Base-by-base conservation (phyloP, 2,113 vertebrate genomes). In the Plotosus lineatus region DNA sequence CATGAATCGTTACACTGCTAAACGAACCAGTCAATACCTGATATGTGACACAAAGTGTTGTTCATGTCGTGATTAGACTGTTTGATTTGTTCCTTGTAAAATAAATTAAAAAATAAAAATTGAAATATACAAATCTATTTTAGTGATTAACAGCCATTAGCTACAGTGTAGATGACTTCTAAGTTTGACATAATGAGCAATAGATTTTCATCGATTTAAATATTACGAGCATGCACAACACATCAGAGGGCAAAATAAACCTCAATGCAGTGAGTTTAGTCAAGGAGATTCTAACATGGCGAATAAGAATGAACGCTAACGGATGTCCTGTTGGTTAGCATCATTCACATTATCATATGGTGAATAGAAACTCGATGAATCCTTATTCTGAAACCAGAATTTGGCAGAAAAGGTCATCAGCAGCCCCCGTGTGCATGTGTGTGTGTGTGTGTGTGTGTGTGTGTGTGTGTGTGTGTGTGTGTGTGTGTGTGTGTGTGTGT, bases 401-500 rank as follows among this genome's bases (percentile, higher is more conserved):
- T 36, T 38, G 42, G 26, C 28, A 73, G 68, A 63, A 48, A 48
- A 31, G 19, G 31, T 19, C 61, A n/a, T 42, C 71, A 75, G 46
- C 55, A n/a, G 55, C 26, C 50, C n/a, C n/a, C n/a, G n/a, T n/a
- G n/a, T n/a, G n/a, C 66, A n/a, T 36, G 56, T 63, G 21, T 28
- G 56, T 63, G 79, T 73, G 68, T 77, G 75, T 65, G 58, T 65
- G 26, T 77, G 44, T 26, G 58, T 42, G 58, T 65, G 75, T 78
- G 74, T 76, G 53, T 46, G 55, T 60, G 74, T 76, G 51, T 42
- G 71, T 58, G 56, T 58, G 56, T 28, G 56, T 58, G 56, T 58
- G 26, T 23, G 51, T 53, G 51, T n/a, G 21, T 53, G 51, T 23
- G 51, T 53, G 51, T 53, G 51, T 53, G 21, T 19, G 10, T 56